Base-by-base conservation (phyloP, 1,140 invertebrate genomes). In the Archivesica marissinica region DNA sequence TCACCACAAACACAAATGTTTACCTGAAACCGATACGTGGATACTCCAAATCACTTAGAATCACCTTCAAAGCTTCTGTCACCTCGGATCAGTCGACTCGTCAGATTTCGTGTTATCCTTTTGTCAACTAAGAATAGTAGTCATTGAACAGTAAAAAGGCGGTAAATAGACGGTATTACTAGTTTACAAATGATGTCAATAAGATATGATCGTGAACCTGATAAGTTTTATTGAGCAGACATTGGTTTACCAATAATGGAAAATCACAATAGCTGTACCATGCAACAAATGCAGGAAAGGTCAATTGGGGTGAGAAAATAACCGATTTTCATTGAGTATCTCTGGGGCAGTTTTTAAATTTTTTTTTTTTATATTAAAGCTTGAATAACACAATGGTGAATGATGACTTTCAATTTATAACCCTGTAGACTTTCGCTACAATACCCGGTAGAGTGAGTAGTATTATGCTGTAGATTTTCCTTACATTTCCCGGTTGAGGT, bases 41-140 rank as follows among this genome's bases (percentile, higher is more conserved):
- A 44, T 79, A 79, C 59, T 79, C 77, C 38, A 30, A 41, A 79
- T 64, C 56, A 79, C 77, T 50, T 41, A 64, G 59, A 41, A 66
- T 23, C 59, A 47, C 41, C 68, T 30, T 52, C 41, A 79, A 79
- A 79, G 61, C 61, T 41, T 66, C 77, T 79, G 33, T 50, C 44
- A 41, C 59, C 77, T 25, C 47, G 39, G 75, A 79, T 79, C 77
- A 64, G 44, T 25, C 77, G 28, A 44, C 39, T 59, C 38, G 77
- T 79, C 77, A 66, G 30, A 59, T 66, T 33, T 64, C 56, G 39
- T 79, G 77, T 68, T 79, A 79, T 79, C 77, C 77, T 79, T 64
- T 79, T 79, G 77, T 79, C 33, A 28, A 25, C 20, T 39, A 61
- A 79, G 77, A 66, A 79, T 41, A 61, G 59, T 28, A 66, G 44